Conservation (phyloP, 1,140 invertebrate species). For the Bombus superbus region DNA sequence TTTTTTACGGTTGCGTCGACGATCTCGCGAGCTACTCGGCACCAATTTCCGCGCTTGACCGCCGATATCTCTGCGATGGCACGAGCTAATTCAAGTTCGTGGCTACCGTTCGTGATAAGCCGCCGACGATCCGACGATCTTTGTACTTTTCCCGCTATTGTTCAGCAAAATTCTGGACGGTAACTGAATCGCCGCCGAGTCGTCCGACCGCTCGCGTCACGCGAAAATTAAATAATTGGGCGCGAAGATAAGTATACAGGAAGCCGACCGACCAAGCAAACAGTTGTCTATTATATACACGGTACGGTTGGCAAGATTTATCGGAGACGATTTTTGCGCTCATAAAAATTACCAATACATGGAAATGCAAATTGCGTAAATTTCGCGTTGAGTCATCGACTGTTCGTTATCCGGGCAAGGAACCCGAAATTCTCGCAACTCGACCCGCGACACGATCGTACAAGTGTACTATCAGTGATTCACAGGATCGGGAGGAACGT, state of each 20-base stretch:
- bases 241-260: no score
- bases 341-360: background rate
- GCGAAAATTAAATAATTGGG: background rate
- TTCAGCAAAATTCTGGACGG: background rate
- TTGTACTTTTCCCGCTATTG: background rate
- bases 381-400: background rate
- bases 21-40: background rate
- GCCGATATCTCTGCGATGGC: background rate
- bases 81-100: background rate
- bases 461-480: background rate
- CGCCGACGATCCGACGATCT: background rate
- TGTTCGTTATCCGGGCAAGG: no score
- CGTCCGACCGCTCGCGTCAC: background rate
- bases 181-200: background rate
- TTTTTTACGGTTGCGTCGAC: background rate
- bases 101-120: constrained; percentile 4
- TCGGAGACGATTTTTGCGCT: background rate
- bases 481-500: background rate
- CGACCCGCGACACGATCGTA: no score
- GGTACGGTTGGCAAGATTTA: background rate
- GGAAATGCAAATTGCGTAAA: no score
- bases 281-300: background rate
- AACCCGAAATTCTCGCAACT: background rate
- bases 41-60: no score
- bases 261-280: background rate